These are phyloP conservation scores for Muntiacus muntjak DNA, from an alignment of 2,113 vertebrate species.

Conservation along the genomic window DNA sequence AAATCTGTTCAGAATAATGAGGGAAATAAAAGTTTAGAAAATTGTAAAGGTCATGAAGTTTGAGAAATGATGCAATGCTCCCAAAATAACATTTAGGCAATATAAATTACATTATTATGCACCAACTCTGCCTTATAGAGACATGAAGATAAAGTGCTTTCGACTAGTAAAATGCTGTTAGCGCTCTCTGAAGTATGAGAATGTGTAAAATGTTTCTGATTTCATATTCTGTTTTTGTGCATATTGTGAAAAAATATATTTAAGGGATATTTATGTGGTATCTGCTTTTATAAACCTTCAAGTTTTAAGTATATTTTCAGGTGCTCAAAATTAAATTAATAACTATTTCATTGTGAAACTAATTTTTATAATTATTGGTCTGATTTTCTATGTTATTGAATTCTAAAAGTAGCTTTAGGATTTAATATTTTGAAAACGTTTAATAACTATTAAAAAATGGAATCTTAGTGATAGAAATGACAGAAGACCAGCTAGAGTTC, in stretches of 20 bases:
- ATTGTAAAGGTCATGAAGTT: slow-evolving; percentile 99
- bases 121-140: slow-evolving; percentile 95
- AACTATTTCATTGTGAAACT: slow-evolving; percentile 31
- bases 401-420: slow-evolving; percentile 30
- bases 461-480: slow-evolving; percentile 45
- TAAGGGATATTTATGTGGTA: slow-evolving; percentile 81
- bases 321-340: slow-evolving; percentile 62
- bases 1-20: slow-evolving; percentile 99
- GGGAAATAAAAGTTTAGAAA: slow-evolving; percentile 99
- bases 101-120: slow-evolving; percentile 99
- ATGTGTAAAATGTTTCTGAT: slow-evolving; percentile 98
- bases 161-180: slow-evolving; percentile 99
- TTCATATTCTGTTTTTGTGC: slow-evolving; percentile 94
- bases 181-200: slow-evolving; percentile 98
- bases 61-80: slow-evolving; percentile 99
- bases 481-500: not conserved
- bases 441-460: slow-evolving; percentile 39
- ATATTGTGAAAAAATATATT: slow-evolving; percentile 84
- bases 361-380: slow-evolving; percentile 72
- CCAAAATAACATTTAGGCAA: slow-evolving; percentile 99
- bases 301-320: slow-evolving; percentile 72
- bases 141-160: slow-evolving; percentile 99
- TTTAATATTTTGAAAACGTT: slow-evolving; percentile 34
- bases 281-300: slow-evolving; percentile 62
- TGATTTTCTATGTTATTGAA: slow-evolving; percentile 31